Conservation (phyloP, 2,797 vertebrate species). For the Merluccius polli region DNA sequence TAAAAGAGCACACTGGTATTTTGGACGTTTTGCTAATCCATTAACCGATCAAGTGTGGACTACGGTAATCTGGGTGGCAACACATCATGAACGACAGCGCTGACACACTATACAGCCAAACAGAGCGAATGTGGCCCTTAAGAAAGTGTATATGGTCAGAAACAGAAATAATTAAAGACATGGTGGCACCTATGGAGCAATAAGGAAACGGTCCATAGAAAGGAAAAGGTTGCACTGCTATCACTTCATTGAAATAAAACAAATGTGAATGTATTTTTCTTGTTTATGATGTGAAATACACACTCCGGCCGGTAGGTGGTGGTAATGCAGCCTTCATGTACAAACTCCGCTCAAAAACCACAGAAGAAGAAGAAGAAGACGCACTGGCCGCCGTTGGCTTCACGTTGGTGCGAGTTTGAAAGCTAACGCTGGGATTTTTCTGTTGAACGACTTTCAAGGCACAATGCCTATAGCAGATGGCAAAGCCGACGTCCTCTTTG, state of each 20-base stretch:
- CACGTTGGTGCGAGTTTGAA: constrained; percentile 21
- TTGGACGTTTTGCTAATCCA: neutral
- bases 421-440: neutral
- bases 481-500: constrained; percentile 71
- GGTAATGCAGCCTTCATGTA: constrained; percentile 39
- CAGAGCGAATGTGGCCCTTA: neutral
- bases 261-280: too few species aligned
- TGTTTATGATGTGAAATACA: neutral
- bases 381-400: constrained; percentile 4
- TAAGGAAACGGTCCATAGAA: neutral
- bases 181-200: neutral
- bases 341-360: constrained; percentile 37
- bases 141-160: neutral
- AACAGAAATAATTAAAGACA: neutral
- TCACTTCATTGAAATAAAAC: neutral
- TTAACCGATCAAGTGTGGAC: too few species aligned
- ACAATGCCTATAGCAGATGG: constrained; percentile 57
- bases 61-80: neutral
- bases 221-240: neutral
- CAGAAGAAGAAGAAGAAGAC: neutral
- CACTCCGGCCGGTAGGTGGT: constrained; percentile 43
- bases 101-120: neutral
- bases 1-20: neutral
- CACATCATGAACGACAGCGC: neutral
- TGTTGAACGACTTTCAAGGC: constrained; percentile 8